Evolutionary conservation across 2,888 invertebrate species (phyloP), one percentile per base, ranked within the genome.

Genomic region (Argyresthia goedartella): DNA sequence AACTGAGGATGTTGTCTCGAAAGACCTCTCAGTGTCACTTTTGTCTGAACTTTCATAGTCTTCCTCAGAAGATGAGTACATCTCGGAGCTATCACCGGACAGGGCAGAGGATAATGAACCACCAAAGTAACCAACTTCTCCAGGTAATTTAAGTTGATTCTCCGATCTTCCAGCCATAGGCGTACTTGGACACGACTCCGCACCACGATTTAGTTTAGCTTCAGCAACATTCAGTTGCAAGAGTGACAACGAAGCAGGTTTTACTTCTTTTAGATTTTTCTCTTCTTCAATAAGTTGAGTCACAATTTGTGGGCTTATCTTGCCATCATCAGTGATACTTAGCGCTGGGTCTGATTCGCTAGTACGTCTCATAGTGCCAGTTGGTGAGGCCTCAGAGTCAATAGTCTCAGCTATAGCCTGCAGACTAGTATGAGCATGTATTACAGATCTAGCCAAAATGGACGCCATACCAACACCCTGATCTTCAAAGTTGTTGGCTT

Each of bases 401-500:
- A 86, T 87, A 1, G 78, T 79, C 64, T 90, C 90, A 7, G 87
- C 80, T 45, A 90, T 90, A 60, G 88, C 87, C 55, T 89, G 88
- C 13, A 90, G 74, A 64, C 88, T 89, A 4, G 88, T 88, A 45
- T 88, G 88, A 4, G 87, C 89, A 53, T 88, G 87, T 59, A 90
- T 87, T 1, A 92, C 88, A 1, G 91, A 91, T 55, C 90, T 81
- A 8, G 92, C 91, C 14, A 92, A 73, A 48, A 91, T 80, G 11
- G 91, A 89, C 0, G 91, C 91, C 88, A 92, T 91, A 1, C 89
- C 88, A 51, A 88, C 88, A 1, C 88, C 88, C 60, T 88, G 87
- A 39, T 86, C 88, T 50, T 73, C 42, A 4, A 41, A 71, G 57
- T 71, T 74, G 58, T 72, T 73, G n/a, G 61, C 59, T 62, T 76